phyloP scores from a whole-genome alignment of 2,113 vertebrate species.

The Urocolius indicus region DNA sequence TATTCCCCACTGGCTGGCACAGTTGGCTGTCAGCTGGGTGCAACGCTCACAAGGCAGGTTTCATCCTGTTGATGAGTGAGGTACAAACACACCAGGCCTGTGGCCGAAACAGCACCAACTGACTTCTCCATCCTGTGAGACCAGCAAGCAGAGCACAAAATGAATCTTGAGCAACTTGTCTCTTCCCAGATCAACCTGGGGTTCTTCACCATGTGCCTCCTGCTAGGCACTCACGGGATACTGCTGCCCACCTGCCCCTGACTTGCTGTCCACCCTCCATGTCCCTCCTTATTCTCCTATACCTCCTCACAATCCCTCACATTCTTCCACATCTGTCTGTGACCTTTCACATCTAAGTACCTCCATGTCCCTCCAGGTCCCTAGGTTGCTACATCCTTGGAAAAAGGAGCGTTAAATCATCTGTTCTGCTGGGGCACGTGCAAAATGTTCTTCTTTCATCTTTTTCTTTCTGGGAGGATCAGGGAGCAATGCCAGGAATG shows the following conservation, averaged over 20 bases:
- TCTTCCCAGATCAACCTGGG: background rate
- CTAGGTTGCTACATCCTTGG: background rate
- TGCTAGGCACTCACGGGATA: fast-evolving
- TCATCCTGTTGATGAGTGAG: background rate
- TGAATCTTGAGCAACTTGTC: background rate
- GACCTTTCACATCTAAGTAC: no score
- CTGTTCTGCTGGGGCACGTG: background rate
- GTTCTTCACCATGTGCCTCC: background rate
- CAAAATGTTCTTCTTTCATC: background rate
- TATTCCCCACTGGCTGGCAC: background rate
- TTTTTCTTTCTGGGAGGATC: background rate
- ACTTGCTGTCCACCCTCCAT: background rate
- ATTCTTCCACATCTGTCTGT: background rate
- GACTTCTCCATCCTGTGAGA: background rate
- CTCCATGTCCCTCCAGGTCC: background rate
- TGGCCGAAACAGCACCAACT: background rate
- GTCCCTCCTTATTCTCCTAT: background rate
- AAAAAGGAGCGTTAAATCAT: background rate
- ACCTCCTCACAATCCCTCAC: background rate
- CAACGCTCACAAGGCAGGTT: fast-evolving
- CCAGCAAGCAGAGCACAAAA: background rate
- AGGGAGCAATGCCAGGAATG: background rate
- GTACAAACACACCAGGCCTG: background rate
- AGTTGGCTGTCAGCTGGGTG: background rate
- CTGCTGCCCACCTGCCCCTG: background rate